These are phyloP conservation scores for Limnothrissa miodon DNA, from an alignment of 2,113 vertebrate species.

Conservation along the genomic window DNA sequence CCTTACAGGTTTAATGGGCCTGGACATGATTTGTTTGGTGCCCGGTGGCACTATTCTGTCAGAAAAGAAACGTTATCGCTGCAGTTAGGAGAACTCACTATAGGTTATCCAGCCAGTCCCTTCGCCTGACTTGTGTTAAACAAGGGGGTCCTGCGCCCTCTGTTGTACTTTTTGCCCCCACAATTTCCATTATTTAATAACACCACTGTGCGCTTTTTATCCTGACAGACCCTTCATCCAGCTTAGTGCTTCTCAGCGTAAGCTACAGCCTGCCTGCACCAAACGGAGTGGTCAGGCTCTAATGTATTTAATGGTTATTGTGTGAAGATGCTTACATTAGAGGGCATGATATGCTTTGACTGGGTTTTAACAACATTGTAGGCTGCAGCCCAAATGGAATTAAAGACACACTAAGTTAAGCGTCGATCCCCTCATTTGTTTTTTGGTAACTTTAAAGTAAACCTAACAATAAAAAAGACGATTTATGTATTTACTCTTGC, in stretches of 20 bases:
- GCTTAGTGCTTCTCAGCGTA: background rate
- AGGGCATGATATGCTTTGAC: background rate
- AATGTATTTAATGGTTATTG: background rate
- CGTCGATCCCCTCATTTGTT: background rate
- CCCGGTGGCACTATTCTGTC: background rate
- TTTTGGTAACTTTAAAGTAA: background rate
- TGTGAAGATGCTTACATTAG: background rate
- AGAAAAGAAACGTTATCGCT: background rate
- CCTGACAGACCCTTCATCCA: background rate
- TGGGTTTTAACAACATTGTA: background rate
- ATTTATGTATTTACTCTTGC: background rate
- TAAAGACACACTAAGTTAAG: background rate
- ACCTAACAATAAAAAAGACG: background rate
- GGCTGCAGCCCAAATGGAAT: background rate
- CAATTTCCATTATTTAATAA: background rate
- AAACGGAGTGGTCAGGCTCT: background rate
- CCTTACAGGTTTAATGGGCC: background rate
- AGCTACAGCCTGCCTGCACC: background rate
- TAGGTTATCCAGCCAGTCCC: background rate
- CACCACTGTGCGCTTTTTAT: constrained; percentile 19
- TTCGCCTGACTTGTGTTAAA: background rate
- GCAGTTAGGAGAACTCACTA: background rate
- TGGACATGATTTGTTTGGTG: background rate
- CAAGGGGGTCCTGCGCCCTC: constrained; percentile 38
- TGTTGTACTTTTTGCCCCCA: constrained; percentile 31